Conservation (phyloP, 2,113 vertebrate genomes). For the Tursiops truncatus region DNA sequence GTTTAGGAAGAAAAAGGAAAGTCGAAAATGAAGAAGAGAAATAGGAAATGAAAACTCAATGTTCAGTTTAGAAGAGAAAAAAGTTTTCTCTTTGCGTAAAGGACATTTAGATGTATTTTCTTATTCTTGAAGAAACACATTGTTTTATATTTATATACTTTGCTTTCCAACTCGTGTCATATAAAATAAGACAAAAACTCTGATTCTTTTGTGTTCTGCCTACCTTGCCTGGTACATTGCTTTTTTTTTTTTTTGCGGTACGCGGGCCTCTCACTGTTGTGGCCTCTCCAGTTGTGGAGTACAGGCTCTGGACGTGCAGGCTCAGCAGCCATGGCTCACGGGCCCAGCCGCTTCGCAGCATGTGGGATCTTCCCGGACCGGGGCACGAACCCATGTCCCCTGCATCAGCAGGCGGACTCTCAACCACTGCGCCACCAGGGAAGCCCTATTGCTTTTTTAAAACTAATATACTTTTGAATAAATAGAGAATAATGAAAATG, state of each 20-base stretch:
- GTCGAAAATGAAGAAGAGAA: slow-evolving; percentile 9
- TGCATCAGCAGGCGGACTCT: no score
- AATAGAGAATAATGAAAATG: slow-evolving; percentile 9
- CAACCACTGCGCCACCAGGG: no score
- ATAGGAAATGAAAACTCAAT: not conserved
- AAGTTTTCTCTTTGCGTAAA: slow-evolving; percentile 31
- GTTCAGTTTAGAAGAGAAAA: slow-evolving; percentile 14
- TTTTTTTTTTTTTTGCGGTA: not conserved
- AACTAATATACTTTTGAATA: slow-evolving; percentile 8
- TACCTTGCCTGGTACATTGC: not conserved
- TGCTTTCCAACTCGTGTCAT: slow-evolving; percentile 3
- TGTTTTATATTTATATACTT: slow-evolving; percentile 4
- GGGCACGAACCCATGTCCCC: no score
- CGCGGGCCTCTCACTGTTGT: no score
- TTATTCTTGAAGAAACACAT: not conserved
- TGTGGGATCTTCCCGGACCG: no score
- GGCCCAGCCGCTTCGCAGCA: no score
- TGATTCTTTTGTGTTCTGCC: slow-evolving; percentile 15
- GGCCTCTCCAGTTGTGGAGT: no score
- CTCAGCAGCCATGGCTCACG: no score
- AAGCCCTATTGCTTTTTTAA: not conserved
- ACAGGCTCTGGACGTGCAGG: no score
- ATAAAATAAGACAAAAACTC: slow-evolving; percentile 20
- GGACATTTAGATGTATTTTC: slow-evolving; percentile 32
- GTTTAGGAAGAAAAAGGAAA: slow-evolving; percentile 43